These are phyloP conservation scores for Antheraea pernyi DNA, from an alignment of 1,140 invertebrate species.

Conservation along the genomic window DNA sequence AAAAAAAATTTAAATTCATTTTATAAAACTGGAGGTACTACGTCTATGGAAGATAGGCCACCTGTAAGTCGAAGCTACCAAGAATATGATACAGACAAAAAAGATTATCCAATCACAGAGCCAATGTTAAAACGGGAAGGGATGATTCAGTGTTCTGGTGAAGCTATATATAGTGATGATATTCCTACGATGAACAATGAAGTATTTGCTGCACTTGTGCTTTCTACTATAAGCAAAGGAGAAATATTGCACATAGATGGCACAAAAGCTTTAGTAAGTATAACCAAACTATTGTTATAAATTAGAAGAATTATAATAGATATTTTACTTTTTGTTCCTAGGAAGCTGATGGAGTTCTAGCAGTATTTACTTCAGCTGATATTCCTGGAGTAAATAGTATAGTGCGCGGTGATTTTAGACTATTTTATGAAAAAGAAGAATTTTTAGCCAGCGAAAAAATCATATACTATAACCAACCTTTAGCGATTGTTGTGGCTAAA, in stretches of 20 bases:
- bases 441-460: slow-evolving; percentile 75
- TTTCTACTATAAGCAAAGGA: slow-evolving; percentile 76
- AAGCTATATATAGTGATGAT: slow-evolving; percentile 83
- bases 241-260: slow-evolving; percentile 80
- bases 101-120: slow-evolving; percentile 84
- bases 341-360: slow-evolving; percentile 83
- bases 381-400: slow-evolving; percentile 85
- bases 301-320: not conserved
- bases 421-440: slow-evolving; percentile 81
- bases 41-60: slow-evolving; percentile 67
- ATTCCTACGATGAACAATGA: slow-evolving; percentile 75
- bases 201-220: slow-evolving; percentile 82
- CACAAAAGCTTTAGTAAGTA: slow-evolving; percentile 78
- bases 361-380: slow-evolving; percentile 84
- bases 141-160: slow-evolving; percentile 80
- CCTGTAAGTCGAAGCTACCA: slow-evolving; percentile 70
- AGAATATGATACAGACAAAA: slow-evolving; percentile 54
- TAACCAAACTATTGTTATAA: not conserved
- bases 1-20: slow-evolving; percentile 25
- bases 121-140: slow-evolving; percentile 82
- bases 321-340: slow-evolving; percentile 48
- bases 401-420: slow-evolving; percentile 59
- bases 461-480: slow-evolving; percentile 83
- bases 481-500: slow-evolving; percentile 85
- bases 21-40: slow-evolving; percentile 34